Percentiles rank a stretch among this genome's conserved stretches.
phyloP scores from a whole-genome alignment of 2,888 invertebrate species.

The Macrosoma leucophasiata region DNA sequence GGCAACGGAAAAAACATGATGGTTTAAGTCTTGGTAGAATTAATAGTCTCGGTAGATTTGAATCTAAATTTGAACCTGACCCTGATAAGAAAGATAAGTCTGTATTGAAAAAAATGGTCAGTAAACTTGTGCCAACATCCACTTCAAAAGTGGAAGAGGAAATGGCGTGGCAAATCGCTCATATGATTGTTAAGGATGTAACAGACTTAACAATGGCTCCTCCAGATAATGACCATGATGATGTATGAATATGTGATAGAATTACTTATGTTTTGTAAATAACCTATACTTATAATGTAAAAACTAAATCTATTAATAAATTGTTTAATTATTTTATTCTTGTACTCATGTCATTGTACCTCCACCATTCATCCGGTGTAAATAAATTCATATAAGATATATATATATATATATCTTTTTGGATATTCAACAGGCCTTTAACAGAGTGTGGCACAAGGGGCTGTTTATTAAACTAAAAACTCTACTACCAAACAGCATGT shows the following conservation, averaged over 20 bases:
- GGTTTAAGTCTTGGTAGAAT: slow-evolving; percentile 91
- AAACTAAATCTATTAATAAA: too few species aligned
- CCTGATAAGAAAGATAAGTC: slow-evolving; percentile 74
- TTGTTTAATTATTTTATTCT: too few species aligned
- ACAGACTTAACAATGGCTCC: slow-evolving; percentile 87
- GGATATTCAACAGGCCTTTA: too few species aligned
- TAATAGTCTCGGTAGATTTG: slow-evolving; percentile 91
- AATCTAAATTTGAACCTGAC: slow-evolving; percentile 91
- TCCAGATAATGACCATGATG: slow-evolving; percentile 60
- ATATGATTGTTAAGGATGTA: slow-evolving; percentile 97
- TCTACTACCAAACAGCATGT: too few species aligned
- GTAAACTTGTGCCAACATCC: slow-evolving; percentile 86
- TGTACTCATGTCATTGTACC: too few species aligned
- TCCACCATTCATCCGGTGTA: too few species aligned
- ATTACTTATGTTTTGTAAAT: slow-evolving; percentile 49
- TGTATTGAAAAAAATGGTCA: slow-evolving; percentile 78
- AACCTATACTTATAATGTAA: slow-evolving; percentile 33
- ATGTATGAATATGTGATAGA: slow-evolving; percentile 43
- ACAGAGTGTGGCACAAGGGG: too few species aligned
- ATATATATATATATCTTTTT: too few species aligned
- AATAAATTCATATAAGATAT: too few species aligned
- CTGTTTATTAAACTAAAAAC: too few species aligned
- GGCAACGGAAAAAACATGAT: slow-evolving; percentile 85
- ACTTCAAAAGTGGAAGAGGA: slow-evolving; percentile 95
- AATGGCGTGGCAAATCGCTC: slow-evolving; percentile 97